A percentile compares a stretch with the other conserved stretches of the same genome.
Conservation (phyloP, 2,797 vertebrate species). For the Lutjanus argentimaculatus region DNA sequence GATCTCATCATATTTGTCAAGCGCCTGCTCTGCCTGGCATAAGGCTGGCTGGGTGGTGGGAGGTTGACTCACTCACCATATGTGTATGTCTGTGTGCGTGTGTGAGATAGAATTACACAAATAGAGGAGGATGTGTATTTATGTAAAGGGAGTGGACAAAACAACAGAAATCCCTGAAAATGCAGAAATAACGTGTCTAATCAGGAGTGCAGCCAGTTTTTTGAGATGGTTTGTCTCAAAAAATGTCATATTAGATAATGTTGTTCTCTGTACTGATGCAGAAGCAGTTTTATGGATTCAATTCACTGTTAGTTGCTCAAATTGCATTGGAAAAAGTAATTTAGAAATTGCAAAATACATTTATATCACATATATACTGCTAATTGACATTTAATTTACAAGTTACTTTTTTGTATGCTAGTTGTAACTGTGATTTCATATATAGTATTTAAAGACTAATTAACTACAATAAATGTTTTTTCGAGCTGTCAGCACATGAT, state of each 20-base stretch:
- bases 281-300: conserved; percentile 30
- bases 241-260: conserved; percentile 33
- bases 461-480: conserved; percentile 1
- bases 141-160: conserved; percentile 10
- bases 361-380: conserved; percentile 6
- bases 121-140: conserved; percentile 29
- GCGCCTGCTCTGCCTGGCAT: conserved; percentile 60
- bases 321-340: conserved; percentile 12
- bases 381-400: conserved; percentile 31
- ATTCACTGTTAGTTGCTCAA: conserved; percentile 25
- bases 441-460: conserved; percentile 20
- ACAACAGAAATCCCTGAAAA: conserved; percentile 17
- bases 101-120: conserved; percentile 29
- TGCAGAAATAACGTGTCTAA: conserved; percentile 1
- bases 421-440: conserved; percentile 36
- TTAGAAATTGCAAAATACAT: conserved; percentile 17
- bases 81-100: conserved; percentile 21
- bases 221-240: conserved; percentile 18
- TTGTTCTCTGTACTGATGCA: conserved; percentile 11
- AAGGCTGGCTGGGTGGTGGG: conserved; percentile 49
- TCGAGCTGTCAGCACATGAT: not conserved
- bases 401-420: conserved; percentile 14
- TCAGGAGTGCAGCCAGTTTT: not conserved
- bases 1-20: conserved; percentile 61
- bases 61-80: conserved; percentile 60